phyloP scores from a whole-genome alignment of 2,797 vertebrate species.

The Oophaga sylvatica region DNA sequence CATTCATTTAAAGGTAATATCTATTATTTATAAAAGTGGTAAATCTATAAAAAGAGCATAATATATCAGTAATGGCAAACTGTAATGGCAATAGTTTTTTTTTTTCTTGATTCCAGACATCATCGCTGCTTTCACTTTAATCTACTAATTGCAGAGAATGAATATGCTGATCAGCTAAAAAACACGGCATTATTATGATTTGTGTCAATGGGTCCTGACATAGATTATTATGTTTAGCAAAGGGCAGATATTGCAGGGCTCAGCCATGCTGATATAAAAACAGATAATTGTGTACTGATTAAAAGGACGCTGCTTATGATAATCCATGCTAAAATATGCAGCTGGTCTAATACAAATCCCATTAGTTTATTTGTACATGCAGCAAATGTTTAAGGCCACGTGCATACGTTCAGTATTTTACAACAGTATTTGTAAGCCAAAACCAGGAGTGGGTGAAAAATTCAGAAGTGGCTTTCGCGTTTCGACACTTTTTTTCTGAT shows the following conservation, averaged over 20 bases:
- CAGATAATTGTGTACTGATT: not conserved
- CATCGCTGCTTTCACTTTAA: not conserved
- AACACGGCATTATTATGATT: not conserved
- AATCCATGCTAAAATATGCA: not conserved
- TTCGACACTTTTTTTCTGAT: too few species aligned
- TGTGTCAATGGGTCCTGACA: slow-evolving; percentile 3
- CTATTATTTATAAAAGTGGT: not conserved
- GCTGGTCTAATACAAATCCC: not conserved
- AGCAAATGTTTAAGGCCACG: not conserved
- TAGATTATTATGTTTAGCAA: not conserved
- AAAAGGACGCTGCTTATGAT: not conserved
- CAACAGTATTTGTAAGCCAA: too few species aligned
- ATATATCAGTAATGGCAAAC: not conserved
- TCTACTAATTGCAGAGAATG: slow-evolving; percentile 16
- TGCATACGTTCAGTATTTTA: too few species aligned
- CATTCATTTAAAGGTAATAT: not conserved
- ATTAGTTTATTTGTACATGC: not conserved
- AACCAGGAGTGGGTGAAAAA: too few species aligned
- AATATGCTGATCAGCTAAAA: slow-evolving; percentile 8
- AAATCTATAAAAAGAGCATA: not conserved
- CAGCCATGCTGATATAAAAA: slow-evolving; percentile 1
- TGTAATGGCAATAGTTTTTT: not conserved
- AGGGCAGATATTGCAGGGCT: not conserved
- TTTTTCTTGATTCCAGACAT: not conserved
- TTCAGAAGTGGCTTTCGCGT: too few species aligned